These are phyloP conservation scores for Sminthurides bifidus DNA, from an alignment of 1,140 invertebrate genomes.

Conservation along the genomic window DNA sequence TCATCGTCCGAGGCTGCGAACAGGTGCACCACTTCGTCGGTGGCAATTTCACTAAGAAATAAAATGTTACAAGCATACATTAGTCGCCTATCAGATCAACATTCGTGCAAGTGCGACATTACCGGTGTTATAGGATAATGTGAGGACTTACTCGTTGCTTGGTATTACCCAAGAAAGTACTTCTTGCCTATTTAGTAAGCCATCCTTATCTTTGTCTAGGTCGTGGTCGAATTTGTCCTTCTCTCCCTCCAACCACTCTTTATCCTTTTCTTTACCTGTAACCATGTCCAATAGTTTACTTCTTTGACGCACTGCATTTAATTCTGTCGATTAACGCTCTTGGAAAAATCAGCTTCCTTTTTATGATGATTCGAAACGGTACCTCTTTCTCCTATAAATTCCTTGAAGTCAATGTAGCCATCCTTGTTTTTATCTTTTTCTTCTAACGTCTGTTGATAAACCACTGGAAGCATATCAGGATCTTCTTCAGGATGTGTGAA, in stretches of 20 bases:
- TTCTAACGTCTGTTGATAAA: conserved; percentile 64
- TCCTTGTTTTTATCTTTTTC: conserved; percentile 79
- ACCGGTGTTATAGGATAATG: too few species aligned
- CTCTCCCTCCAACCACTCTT: conserved; percentile 69
- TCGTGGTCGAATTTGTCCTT: conserved; percentile 84
- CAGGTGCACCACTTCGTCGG: conserved; percentile 82
- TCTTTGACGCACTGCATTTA: too few species aligned
- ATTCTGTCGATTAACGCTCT: too few species aligned
- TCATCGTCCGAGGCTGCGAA: conserved; percentile 61
- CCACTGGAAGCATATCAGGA: conserved; percentile 68
- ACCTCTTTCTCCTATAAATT: conserved; percentile 66
- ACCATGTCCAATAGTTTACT: too few species aligned
- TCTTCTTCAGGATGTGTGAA: conserved; percentile 92
- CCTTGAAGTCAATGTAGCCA: conserved; percentile 67
- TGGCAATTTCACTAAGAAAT: conserved; percentile 61
- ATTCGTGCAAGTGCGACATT: too few species aligned
- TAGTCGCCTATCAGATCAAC: too few species aligned
- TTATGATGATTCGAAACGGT: conserved; percentile 18
- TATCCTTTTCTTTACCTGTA: conserved; percentile 49
- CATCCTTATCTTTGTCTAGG: conserved; percentile 77
- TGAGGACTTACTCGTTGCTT: conserved; percentile 70
- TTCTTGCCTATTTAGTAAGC: conserved; percentile 63
- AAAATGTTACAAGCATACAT: conserved; percentile 20
- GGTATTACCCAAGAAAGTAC: conserved; percentile 82
- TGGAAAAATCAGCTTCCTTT: too few species aligned